Conservation (phyloP, 2,113 vertebrate species). For the Indicator indicator region DNA sequence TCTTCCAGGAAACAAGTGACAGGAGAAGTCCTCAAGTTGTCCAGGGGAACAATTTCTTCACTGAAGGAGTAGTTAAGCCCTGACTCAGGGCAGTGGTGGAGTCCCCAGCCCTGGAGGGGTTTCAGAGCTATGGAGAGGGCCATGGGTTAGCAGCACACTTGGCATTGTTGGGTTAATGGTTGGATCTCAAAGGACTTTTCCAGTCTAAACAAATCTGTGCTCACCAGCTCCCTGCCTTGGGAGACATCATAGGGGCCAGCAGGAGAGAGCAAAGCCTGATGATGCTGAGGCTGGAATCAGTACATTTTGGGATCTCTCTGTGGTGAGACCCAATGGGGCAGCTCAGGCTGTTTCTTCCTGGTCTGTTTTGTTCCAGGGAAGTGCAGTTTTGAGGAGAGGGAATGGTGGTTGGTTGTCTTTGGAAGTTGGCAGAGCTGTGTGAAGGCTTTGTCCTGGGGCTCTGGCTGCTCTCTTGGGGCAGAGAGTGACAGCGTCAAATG, state of each 20-base stretch:
- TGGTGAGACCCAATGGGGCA: neutral
- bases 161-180: no score
- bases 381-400: neutral
- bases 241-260: neutral
- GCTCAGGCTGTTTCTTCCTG: neutral
- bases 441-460: neutral
- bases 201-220: no score
- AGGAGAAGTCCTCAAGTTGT: no score
- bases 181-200: no score
- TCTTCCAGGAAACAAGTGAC: no score
- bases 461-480: neutral
- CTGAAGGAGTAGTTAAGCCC: no score
- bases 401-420: neutral
- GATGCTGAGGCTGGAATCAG: neutral
- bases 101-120: no score
- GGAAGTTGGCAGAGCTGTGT: constrained; percentile 79
- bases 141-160: no score
- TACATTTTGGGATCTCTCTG: neutral
- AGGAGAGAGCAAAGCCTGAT: neutral
- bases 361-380: neutral
- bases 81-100: no score
- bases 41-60: no score
- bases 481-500: neutral
- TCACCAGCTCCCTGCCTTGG: neutral
- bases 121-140: no score